phyloP scores from a whole-genome alignment of 2,888 invertebrate species.

The Ceriagrion tenellum region DNA sequence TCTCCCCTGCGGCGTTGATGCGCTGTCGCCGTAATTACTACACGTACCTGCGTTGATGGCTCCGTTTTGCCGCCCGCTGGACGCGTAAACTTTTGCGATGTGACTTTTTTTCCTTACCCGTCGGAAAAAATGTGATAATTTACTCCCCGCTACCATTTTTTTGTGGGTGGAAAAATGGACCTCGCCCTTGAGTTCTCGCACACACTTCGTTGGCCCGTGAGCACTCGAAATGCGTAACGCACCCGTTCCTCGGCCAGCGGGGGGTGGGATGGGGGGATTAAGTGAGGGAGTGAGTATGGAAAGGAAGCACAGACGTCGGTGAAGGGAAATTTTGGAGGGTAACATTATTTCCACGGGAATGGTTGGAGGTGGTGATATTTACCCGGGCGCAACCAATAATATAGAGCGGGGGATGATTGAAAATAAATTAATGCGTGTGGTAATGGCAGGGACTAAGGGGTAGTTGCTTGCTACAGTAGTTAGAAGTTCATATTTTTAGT shows the following conservation, averaged over 20 bases:
- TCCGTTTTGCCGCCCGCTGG: background rate
- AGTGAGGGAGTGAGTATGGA: background rate
- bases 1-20: background rate
- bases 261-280: no score
- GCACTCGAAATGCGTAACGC: background rate
- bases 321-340: no score
- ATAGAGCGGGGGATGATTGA: no score
- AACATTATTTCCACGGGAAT: no score
- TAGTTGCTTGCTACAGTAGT: no score
- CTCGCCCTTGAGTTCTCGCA: background rate
- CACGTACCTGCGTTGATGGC: background rate
- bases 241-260: background rate
- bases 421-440: no score
- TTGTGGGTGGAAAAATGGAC: background rate
- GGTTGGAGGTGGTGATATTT: no score
- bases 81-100: conserved; percentile 7
- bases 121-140: background rate
- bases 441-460: no score
- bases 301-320: background rate
- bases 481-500: no score
- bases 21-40: conserved; percentile 26
- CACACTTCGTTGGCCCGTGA: background rate
- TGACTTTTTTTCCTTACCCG: background rate
- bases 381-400: no score
- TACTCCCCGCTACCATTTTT: background rate